Base-by-base conservation (phyloP, 2,113 vertebrate species). In the Abramis brama region DNA sequence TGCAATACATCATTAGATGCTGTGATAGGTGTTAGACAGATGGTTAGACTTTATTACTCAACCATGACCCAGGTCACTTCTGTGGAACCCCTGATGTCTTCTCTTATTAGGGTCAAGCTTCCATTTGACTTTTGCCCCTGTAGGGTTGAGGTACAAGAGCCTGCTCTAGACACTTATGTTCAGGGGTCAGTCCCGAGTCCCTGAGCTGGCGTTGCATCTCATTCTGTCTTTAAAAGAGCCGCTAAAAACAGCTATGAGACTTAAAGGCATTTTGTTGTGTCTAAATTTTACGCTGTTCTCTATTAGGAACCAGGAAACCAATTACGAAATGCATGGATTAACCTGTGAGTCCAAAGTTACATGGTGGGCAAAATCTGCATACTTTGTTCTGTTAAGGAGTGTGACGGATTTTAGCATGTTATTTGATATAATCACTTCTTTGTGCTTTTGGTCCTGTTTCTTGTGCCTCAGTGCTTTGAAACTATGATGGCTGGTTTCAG, bases 51-150 rank as follows among this genome's bases (percentile, higher is more conserved):
- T 33, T 55, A 62, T 39, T 17, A 43, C 77, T 62, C 2, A 74
- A 8, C 73, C 73, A 75, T 43, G 36, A 43, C 36, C 33, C 19
- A 73, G 68, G 68, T 36, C 47, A 59, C 7, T 2, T 62, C 23
- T n/a, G 55, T 78, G 50, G 9, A 19, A 57, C 17, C 30, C 43
- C 71, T 74, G 39, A 74, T 74, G 71, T n/a, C 39, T 75, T 50
- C 30, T 59, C 30, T 36, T 57, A 23, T 79, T 59, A 62, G 21
- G 23, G 23, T 25, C 55, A 80, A 80, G n/a, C 13, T 64, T 60
- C 39, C 9, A 47, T 81, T 30, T 80, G 79, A 80, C 79, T 30
- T 80, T 81, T 81, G 39, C 23, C 79, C 57, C 39, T 66, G n/a
- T 25, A 25, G 36, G 77, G 23, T 39, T 60, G 77, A 60, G 12